Evolutionary conservation across 2,113 vertebrate genomes (phyloP), one percentile per base, ranked within the genome.

Genomic region (Diglossa brunneiventris): DNA sequence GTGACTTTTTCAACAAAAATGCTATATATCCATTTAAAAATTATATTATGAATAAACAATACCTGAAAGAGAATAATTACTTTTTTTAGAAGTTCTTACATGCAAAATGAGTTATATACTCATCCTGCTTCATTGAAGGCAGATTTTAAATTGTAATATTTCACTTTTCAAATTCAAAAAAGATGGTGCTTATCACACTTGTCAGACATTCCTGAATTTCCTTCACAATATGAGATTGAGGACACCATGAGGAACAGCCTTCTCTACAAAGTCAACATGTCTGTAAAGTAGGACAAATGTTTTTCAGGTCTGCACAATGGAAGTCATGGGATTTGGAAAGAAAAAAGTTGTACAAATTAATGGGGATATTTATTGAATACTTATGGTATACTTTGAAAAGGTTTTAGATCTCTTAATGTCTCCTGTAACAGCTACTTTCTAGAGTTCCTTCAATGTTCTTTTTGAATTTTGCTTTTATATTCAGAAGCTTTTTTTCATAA

Each of bases 41-140:
- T 39, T 47, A 26, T 31, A 18, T 30, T 55, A 63, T 15, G 14
- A 53, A 69, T 28, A 92, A 85, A 64, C 6, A 89, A 83, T 79
- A 63, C 1, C 1, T 2, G 3, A 46, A 35, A 50, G 3, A 26
- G 3, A 30, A 21, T 9, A 9, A 4, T 56, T n/a, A 33, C 2
- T 11, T 28, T 35, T 33, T 79, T 12, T 24, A 31, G 7, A 75
- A 26, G 16, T n/a, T 9, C 11, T 52, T 70, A 39, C 8, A 42
- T 78, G 30, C 10, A 75, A 87, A 83, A 55, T 42, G 31, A 66
- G 3, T 11, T 46, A 84, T 62, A 73, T 31, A 39, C 2, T 56
- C 7, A 35, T 63, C 27, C 33, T 46, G 6, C 6, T 81, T 81
- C 27, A 53, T 2, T 50, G 31, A 69, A 17, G 22, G 7, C 24